Percentiles rank a stretch among this genome's conserved stretches.
Evolutionary conservation across 1,140 invertebrate species (phyloP).

Genomic region (Sycophaga agraensis): DNA sequence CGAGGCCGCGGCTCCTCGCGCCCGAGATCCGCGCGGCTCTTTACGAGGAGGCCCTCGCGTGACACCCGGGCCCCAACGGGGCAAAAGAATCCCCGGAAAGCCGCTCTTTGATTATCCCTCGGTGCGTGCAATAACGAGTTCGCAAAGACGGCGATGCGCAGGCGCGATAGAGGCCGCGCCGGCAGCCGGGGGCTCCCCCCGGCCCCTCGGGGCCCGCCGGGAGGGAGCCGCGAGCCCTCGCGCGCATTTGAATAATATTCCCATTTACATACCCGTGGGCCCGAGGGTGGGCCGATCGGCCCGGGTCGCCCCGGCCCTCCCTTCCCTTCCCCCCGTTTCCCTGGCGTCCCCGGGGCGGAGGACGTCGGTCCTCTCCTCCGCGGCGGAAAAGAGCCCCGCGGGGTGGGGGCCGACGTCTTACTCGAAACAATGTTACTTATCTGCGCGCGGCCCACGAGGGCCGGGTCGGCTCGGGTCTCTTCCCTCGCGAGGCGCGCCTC

Average conservation of each 20-base stretch:
- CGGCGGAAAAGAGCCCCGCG: no score
- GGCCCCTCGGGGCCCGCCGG: no score
- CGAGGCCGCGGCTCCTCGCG: not conserved
- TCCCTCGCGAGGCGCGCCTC: not conserved
- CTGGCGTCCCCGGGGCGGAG: not conserved
- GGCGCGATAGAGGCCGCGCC: conserved; percentile 36
- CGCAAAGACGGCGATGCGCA: conserved; percentile 51
- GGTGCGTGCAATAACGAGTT: conserved; percentile 53
- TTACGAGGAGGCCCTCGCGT: no score
- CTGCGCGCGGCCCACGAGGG: not conserved
- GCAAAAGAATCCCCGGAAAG: conserved; percentile 22
- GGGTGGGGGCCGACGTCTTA: conserved; percentile 47
- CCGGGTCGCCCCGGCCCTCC: not conserved
- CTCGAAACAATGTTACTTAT: conserved; percentile 57
- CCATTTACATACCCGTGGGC: conserved; percentile 49
- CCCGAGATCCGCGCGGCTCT: no score
- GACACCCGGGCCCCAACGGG: no score
- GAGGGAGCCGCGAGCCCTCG: not conserved
- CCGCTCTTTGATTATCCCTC: conserved; percentile 55
- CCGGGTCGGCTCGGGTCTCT: not conserved
- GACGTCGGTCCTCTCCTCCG: not conserved
- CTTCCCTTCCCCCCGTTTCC: conserved; percentile 3
- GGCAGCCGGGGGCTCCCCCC: conserved; percentile 3
- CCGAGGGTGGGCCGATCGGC: conserved; percentile 32
- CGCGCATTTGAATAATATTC: conserved; percentile 45